These are phyloP conservation scores for Pyrochroa serraticornis DNA, from an alignment of 2,888 invertebrate species.

Conservation along the genomic window DNA sequence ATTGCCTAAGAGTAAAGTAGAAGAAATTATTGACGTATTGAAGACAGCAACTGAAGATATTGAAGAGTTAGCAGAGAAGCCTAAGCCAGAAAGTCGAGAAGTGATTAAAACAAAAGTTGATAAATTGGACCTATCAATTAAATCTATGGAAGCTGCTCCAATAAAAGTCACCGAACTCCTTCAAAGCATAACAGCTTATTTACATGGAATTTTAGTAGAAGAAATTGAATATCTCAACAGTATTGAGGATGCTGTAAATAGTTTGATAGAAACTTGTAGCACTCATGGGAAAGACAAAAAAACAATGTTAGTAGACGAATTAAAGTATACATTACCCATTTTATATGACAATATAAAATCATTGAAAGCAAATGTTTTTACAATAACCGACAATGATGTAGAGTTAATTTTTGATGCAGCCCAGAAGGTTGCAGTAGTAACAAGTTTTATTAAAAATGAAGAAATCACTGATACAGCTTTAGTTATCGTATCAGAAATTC, in stretches of 20 bases:
- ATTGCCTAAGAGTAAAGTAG: background rate
- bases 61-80: background rate
- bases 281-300: background rate
- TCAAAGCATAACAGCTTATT: background rate
- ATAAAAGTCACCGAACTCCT: background rate
- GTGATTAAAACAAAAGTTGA: background rate
- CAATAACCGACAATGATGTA: conserved; percentile 1
- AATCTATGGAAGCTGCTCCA: background rate
- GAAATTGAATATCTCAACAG: background rate
- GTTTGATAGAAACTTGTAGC: background rate
- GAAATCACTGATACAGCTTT: conserved; percentile 4
- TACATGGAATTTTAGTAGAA: background rate
- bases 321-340: conserved; percentile 14
- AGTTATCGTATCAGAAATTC: background rate
- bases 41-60: background rate
- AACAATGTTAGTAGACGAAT: conserved; percentile 7
- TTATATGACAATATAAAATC: conserved; percentile 8
- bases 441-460: conserved; percentile 4
- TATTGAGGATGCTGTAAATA: background rate
- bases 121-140: background rate
- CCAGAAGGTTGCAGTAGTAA: conserved; percentile 24
- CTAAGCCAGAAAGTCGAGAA: background rate
- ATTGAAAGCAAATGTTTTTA: background rate
- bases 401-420: conserved; percentile 30
- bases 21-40: conserved; percentile 9